Evolutionary conservation across 2,888 invertebrate genomes (phyloP), one percentile per base, ranked within the genome.

Genomic region (Agriotes lineatus): DNA sequence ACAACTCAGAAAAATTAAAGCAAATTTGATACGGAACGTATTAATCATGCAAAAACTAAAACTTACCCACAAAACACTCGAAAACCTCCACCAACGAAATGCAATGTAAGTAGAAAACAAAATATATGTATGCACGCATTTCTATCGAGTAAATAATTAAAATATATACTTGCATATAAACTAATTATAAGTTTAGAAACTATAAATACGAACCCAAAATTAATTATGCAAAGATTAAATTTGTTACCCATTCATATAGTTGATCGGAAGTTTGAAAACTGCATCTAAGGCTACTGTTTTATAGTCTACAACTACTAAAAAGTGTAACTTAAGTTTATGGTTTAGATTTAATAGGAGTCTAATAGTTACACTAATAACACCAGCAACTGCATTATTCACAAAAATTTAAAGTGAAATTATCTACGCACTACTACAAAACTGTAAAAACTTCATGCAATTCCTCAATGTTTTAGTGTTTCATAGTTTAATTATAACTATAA

Each of bases 41-140:
- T 77, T 71, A 70, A 67, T 39, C 62, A 67, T 67, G 65, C 71
- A 74, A 57, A 75, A 74, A 80, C 77, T 73, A 70, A 77, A 80
- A 82, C 82, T 82, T 82, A 82, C 82, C 69, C 72, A 72, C 71
- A 70, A 70, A 71, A 73, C 68, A 77, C 73, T 75, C 76, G 80
- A 78, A 75, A 81, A 79, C 77, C 78, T 79, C 81, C 81, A 76
- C 78, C 81, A 79, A 81, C 73, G 78, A 77, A 78, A 77, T 74
- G 79, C 79, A 79, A 79, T 76, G 81, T 78, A 80, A 79, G 75
- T 80, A 80, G 74, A 78, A 25, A 79, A 77, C 74, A 80, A 77
- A 79, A 73, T 69, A 74, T 74, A 73, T 72, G 60, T 72, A 72
- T 48, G 62, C 57, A 66, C 57, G 65, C 64, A 69, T 54, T 62